Percentiles rank a stretch among this genome's conserved stretches.
Conservation (phyloP, 2,888 invertebrate species). For the Macrosiphum euphorbiae region DNA sequence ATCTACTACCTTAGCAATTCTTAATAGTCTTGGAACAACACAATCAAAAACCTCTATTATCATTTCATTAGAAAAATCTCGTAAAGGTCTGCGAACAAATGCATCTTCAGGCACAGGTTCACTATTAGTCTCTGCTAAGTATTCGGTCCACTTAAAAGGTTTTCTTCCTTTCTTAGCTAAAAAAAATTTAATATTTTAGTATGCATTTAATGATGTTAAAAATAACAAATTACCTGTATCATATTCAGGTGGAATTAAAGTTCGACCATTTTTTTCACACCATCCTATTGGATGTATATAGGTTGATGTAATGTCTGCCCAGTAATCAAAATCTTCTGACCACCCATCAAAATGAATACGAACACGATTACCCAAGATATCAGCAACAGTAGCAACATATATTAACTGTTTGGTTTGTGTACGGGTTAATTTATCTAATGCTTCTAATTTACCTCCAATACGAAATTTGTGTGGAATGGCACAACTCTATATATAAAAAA, state of each 20-base stretch:
- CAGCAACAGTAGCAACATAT: slow-evolving; percentile 74
- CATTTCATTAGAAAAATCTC: slow-evolving; percentile 84
- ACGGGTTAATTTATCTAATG: slow-evolving; percentile 47
- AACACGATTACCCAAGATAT: slow-evolving; percentile 87
- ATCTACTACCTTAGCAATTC: slow-evolving; percentile 86
- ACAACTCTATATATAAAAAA: slow-evolving; percentile 28
- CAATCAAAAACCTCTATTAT: slow-evolving; percentile 75
- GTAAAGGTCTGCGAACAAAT: slow-evolving; percentile 84
- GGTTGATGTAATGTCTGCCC: slow-evolving; percentile 92
- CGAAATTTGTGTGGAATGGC: slow-evolving; percentile 43
- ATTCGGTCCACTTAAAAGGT: slow-evolving; percentile 87
- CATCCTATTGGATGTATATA: slow-evolving; percentile 95
- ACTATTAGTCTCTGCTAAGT: slow-evolving; percentile 82
- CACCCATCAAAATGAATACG: slow-evolving; percentile 95
- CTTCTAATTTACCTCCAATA: slow-evolving; percentile 70
- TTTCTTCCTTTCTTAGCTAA: slow-evolving; percentile 79
- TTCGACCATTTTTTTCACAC: slow-evolving; percentile 85
- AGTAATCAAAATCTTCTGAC: slow-evolving; percentile 95
- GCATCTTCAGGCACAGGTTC: slow-evolving; percentile 84
- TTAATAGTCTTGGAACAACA: slow-evolving; percentile 80
- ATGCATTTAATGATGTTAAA: slow-evolving; percentile 6
- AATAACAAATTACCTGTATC: slow-evolving; percentile 69
- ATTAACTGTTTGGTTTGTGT: slow-evolving; percentile 44
- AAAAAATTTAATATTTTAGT: slow-evolving; percentile 65
- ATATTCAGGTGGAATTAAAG: slow-evolving; percentile 84